Evolutionary conservation across 2,113 vertebrate species (phyloP), one percentile per base, ranked within the genome.

Genomic region (Sorex fumeus): DNA sequence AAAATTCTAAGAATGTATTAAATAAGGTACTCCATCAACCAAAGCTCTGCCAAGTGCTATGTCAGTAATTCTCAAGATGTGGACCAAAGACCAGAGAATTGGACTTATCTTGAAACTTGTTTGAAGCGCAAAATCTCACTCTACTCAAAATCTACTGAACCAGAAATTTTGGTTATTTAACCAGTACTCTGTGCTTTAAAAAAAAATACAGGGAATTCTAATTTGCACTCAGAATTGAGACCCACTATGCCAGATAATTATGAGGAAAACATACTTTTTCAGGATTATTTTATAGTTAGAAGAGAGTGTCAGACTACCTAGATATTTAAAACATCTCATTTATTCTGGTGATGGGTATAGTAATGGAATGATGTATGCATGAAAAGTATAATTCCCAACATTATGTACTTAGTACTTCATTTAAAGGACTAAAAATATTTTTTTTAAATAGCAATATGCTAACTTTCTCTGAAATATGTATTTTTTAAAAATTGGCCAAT

Each of bases 401-500:
- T 53, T 16, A 53, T 10, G 15, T 53, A 53, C 4, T 4, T 53
- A 53, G 13, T 53, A 53, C 53, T 53, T 53, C 40, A 19, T 53
- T 53, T 19, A 53, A 53, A 53, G 53, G 53, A 15, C 15, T 53
- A 53, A 53, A 53, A 53, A 4, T 16, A 53, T 4, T 40, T 3
- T 40, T 53, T 53, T 15, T 15, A 53, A 53, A 53, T 15, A 16
- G 53, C 11, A 4, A 91, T 75, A 50, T 81, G 12, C 40, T 13
- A 43, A 34, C 53, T 75, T 45, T 21, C 67, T 70, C 28, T 34
- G 53, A 84, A 93, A 72, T 45, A 66, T 6, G 0, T 50, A 66
- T 89, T 87, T 88, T 66, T 80, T 1, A 81, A 87, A 94, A 77
- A 57, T 1, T 30, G 28, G 87, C 27, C 25, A 18, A 40, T 25